Evolutionary conservation across 2,888 invertebrate genomes (phyloP).

Genomic region (Mesorhabditis spiculigera): DNA sequence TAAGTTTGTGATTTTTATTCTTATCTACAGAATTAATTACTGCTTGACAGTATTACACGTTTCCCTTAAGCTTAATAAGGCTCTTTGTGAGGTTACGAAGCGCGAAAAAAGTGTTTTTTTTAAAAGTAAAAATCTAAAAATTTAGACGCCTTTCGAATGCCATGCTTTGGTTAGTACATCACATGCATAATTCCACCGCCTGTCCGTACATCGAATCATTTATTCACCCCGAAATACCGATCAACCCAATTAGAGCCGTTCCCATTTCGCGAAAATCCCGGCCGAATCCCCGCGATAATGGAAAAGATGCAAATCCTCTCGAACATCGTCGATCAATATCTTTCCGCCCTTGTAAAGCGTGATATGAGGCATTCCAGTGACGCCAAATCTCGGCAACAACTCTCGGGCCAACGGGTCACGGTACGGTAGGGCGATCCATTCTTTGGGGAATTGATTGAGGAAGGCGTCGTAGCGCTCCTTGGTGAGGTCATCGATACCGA

Average conservation of each 20-base stretch:
- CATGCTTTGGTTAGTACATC: no score
- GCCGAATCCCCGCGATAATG: background rate
- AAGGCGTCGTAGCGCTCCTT: background rate
- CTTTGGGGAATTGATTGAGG: background rate
- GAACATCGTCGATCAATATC: background rate
- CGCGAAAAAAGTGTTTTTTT: no score
- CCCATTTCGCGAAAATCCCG: background rate
- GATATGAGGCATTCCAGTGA: background rate
- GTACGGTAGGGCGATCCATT: slow-evolving; percentile 3
- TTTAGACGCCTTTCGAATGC: background rate
- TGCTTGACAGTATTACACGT: background rate
- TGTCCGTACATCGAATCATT: no score
- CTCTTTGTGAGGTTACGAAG: no score
- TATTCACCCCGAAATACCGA: background rate
- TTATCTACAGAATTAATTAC: background rate
- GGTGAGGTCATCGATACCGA: background rate
- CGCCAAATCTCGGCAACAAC: background rate
- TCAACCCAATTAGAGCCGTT: slow-evolving; percentile 3
- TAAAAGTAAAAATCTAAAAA: background rate
- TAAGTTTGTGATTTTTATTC: background rate
- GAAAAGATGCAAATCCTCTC: background rate
- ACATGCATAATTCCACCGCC: no score
- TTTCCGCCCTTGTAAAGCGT: background rate
- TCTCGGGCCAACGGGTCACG: background rate
- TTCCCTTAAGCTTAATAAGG: no score